Evolutionary conservation across 2,113 vertebrate genomes (phyloP).

Genomic region (Anarhynchus alexandrinus): DNA sequence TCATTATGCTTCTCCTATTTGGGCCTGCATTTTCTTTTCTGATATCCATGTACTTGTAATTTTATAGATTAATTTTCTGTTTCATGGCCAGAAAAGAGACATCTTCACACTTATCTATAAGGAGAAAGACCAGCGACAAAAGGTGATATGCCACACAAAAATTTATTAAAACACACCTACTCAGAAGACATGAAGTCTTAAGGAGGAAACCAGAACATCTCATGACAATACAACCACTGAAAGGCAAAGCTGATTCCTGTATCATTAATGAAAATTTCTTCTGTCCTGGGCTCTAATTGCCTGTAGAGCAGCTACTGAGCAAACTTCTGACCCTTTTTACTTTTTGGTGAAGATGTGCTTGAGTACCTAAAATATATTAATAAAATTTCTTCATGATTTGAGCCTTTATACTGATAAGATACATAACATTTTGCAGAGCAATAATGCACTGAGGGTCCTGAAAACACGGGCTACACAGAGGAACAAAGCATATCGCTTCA

Average conservation of each 20-base stretch:
- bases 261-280: neutral
- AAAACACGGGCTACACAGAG: neutral
- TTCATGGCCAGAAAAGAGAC: neutral
- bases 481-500: neutral
- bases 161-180: neutral
- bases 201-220: neutral
- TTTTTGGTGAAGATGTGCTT: neutral
- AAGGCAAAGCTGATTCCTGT: neutral
- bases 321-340: neutral
- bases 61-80: neutral
- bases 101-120: neutral
- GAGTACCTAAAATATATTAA: neutral
- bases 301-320: neutral
- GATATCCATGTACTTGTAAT: rapidly evolving
- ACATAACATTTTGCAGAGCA: neutral
- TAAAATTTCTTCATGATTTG: neutral
- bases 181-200: neutral
- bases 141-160: neutral
- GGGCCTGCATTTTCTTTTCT: neutral
- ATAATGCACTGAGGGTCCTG: neutral
- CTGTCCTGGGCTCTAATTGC: neutral
- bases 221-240: neutral
- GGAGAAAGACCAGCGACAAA: neutral
- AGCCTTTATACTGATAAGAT: neutral
- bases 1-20: neutral